phyloP scores from a whole-genome alignment of 2,113 vertebrate genomes.

The Acanthisitta chloris region DNA sequence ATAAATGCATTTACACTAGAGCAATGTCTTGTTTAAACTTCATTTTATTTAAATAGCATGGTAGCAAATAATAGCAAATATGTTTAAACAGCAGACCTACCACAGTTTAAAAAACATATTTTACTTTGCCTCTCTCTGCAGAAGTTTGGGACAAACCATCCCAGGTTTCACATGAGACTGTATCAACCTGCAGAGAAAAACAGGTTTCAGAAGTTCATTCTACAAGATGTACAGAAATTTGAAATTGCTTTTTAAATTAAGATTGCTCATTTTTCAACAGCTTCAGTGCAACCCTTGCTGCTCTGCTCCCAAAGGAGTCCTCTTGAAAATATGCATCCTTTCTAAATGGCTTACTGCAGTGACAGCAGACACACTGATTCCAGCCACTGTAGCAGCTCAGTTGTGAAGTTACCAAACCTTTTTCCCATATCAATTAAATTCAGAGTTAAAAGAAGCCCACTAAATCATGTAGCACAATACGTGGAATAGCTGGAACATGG shows the following conservation, averaged over 20 bases:
- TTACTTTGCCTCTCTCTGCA: not conserved
- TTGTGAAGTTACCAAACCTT: not conserved
- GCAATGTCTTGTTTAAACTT: not conserved
- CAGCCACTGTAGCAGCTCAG: not conserved
- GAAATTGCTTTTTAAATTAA: not conserved
- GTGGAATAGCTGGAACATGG: accelerated
- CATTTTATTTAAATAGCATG: not conserved
- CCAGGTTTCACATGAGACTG: not conserved
- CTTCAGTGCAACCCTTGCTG: not conserved
- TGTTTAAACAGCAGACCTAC: not conserved
- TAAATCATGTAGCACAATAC: not conserved
- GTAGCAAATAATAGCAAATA: not conserved
- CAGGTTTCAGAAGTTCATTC: not conserved
- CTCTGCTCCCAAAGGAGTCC: not conserved
- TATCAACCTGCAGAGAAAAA: not conserved
- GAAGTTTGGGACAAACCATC: not conserved
- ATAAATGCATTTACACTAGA: not conserved
- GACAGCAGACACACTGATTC: not conserved
- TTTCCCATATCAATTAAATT: not conserved
- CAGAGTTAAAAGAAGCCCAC: not conserved
- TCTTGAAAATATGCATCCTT: not conserved
- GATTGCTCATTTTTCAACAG: not conserved
- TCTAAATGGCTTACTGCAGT: not conserved
- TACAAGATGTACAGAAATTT: not conserved
- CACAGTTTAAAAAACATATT: not conserved